These are phyloP conservation scores for Dasypus novemcinctus DNA, from an alignment of 2,113 vertebrate species.

Conservation along the genomic window DNA sequence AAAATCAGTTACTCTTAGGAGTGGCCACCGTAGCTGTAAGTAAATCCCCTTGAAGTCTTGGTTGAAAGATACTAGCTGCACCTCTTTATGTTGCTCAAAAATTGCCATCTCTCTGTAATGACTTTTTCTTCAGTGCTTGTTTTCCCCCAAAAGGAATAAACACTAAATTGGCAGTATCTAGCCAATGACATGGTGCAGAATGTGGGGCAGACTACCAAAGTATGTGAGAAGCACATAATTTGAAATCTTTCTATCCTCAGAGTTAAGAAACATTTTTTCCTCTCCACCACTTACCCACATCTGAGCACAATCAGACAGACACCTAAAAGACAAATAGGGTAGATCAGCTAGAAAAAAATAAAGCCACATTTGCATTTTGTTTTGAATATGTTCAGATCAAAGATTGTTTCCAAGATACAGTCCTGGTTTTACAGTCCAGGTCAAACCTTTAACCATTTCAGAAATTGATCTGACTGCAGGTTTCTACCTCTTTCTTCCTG, in stretches of 20 bases:
- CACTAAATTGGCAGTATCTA: neutral
- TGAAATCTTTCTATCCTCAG: constrained; percentile 53
- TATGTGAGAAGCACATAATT: neutral
- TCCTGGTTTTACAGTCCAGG: constrained; percentile 76
- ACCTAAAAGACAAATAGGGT: constrained; percentile 73
- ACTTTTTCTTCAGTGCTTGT: neutral
- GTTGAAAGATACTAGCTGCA: neutral
- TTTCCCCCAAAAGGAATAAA: constrained; percentile 24
- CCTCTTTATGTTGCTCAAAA: neutral
- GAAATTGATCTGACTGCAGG: neutral
- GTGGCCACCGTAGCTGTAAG: neutral
- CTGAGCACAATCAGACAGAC: constrained; percentile 79
- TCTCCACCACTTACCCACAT: constrained; percentile 83
- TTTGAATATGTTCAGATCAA: constrained; percentile 79
- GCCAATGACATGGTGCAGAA: neutral
- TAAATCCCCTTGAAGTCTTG: neutral
- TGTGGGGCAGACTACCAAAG: constrained; percentile 37
- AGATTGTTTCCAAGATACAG: constrained; percentile 79
- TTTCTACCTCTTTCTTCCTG: constrained; percentile 8
- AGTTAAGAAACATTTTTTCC: constrained; percentile 78
- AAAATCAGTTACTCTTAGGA: neutral
- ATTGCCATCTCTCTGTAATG: neutral
- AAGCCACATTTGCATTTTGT: constrained; percentile 73
- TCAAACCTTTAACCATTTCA: constrained; percentile 55
- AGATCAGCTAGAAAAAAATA: constrained; percentile 79